phyloP scores from a whole-genome alignment of 1,140 invertebrate species.

The Nymphalis io region DNA sequence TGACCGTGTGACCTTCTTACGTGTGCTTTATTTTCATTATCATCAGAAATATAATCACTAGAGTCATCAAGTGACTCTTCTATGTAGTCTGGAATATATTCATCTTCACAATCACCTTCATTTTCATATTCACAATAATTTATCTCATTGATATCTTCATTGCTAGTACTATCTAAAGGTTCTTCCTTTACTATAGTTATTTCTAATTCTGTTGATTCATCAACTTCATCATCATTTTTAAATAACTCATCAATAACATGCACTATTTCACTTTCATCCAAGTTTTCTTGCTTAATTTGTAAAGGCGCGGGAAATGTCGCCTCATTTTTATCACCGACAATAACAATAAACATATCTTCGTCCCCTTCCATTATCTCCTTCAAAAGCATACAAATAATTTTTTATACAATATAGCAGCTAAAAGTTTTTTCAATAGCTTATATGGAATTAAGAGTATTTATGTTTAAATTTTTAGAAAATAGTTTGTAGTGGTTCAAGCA shows the following conservation, averaged over 20 bases:
- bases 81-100: slow-evolving; percentile 35
- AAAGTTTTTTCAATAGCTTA: too few relatives aligned
- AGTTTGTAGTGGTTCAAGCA: too few relatives aligned
- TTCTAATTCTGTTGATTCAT: neutral
- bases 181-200: slow-evolving; percentile 21
- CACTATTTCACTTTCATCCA: slow-evolving; percentile 39
- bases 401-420: neutral
- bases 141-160: slow-evolving; percentile 26
- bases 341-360: slow-evolving; percentile 64
- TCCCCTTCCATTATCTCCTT: slow-evolving; percentile 45
- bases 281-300: slow-evolving; percentile 45
- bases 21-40: neutral
- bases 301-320: slow-evolving; percentile 22
- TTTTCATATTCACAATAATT: slow-evolving; percentile 11
- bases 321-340: slow-evolving; percentile 53
- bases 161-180: neutral
- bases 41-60: slow-evolving; percentile 22
- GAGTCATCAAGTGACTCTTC: slow-evolving; percentile 6
- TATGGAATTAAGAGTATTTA: too few relatives aligned
- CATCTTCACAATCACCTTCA: slow-evolving; percentile 30
- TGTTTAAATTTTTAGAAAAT: too few relatives aligned
- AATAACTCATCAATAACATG: slow-evolving; percentile 32
- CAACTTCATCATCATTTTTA: slow-evolving; percentile 1
- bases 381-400: neutral
- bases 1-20: slow-evolving; percentile 5